These are phyloP conservation scores for Drosophila quasianomalipes DNA, from an alignment of 2,888 invertebrate species.

Conservation along the genomic window DNA sequence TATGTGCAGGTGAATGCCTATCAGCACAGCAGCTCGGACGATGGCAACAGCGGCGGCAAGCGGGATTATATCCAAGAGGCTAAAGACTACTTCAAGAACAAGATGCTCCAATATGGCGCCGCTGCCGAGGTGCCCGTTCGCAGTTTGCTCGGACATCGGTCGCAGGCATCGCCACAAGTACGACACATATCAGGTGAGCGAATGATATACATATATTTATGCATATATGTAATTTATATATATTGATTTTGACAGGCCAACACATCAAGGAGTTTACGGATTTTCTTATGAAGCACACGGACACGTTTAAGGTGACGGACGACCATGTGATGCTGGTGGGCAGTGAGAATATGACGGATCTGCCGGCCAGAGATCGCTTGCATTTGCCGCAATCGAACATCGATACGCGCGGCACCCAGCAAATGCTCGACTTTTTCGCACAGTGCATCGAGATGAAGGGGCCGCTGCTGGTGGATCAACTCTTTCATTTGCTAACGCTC, in stretches of 20 bases:
- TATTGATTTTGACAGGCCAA: conserved; percentile 87
- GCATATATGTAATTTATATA: too few species aligned
- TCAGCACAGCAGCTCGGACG: conserved; percentile 89
- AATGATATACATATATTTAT: not conserved
- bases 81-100: conserved; percentile 98
- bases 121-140: conserved; percentile 98
- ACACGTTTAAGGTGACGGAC: conserved; percentile 94
- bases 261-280: conserved; percentile 97
- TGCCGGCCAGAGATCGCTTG: conserved; percentile 89
- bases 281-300: conserved; percentile 93
- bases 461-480: conserved; percentile 93
- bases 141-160: conserved; percentile 97
- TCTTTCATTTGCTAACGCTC: conserved; percentile 92
- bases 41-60: conserved; percentile 87
- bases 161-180: conserved; percentile 98
- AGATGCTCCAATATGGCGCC: conserved; percentile 97
- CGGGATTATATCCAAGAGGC: conserved; percentile 98
- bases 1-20: conserved; percentile 94
- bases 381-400: conserved; percentile 91
- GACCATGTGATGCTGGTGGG: conserved; percentile 93
- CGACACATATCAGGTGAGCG: conserved; percentile 93
- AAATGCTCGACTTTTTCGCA: conserved; percentile 92
- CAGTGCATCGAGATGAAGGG: conserved; percentile 93
- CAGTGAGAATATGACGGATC: conserved; percentile 89
- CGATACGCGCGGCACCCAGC: conserved; percentile 93